phyloP scores from a whole-genome alignment of 1,140 invertebrate species.

The Drosophila virilis region DNA sequence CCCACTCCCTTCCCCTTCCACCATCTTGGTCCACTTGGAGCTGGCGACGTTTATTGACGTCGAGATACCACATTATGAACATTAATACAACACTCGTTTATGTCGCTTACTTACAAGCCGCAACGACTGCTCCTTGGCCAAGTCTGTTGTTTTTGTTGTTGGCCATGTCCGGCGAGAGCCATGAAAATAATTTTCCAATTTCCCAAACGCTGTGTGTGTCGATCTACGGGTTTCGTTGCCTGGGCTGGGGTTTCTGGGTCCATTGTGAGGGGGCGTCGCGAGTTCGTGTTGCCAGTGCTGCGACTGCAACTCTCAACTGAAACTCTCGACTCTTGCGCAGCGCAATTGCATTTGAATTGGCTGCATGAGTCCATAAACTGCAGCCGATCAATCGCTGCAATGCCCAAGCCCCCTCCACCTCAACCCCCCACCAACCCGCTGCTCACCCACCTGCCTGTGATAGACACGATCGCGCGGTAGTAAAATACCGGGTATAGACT shows the following conservation, averaged over 20 bases:
- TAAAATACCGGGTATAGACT: constrained; percentile 79
- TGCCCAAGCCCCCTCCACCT: neutral
- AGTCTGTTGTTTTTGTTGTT: neutral
- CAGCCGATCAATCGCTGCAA: constrained; percentile 81
- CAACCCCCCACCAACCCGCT: neutral
- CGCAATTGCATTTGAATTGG: constrained; percentile 84
- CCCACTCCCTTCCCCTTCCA: neutral
- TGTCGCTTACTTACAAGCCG: constrained; percentile 80
- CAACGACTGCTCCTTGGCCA: constrained; percentile 34
- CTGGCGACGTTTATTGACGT: constrained; percentile 83
- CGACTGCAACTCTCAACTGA: constrained; percentile 12
- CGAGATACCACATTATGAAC: constrained; percentile 84
- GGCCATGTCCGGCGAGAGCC: constrained; percentile 39
- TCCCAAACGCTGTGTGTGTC: constrained; percentile 77
- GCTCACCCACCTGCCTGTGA: constrained; percentile 40
- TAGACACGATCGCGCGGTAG: constrained; percentile 80
- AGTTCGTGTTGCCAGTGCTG: constrained; percentile 57
- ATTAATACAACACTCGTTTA: constrained; percentile 84
- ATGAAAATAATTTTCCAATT: constrained; percentile 82
- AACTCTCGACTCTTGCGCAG: constrained; percentile 37
- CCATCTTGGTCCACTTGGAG: neutral
- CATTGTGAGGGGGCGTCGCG: constrained; percentile 67
- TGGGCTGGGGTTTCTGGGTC: constrained; percentile 24
- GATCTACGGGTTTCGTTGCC: constrained; percentile 11
- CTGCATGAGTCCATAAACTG: constrained; percentile 84